phyloP scores from a whole-genome alignment of 2,888 invertebrate species.

The Panopea generosa region DNA sequence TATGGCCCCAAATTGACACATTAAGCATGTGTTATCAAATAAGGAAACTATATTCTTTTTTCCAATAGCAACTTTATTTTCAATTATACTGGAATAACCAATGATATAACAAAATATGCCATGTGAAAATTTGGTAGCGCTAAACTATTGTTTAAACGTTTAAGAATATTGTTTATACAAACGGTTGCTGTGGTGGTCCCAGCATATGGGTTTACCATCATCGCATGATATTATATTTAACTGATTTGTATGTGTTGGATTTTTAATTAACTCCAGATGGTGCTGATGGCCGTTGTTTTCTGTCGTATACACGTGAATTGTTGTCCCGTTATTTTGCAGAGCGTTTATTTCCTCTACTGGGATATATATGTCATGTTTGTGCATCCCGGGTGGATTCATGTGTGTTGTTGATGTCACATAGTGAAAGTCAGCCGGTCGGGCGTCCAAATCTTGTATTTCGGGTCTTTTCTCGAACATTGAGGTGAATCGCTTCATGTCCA shows the following conservation, averaged over 20 bases:
- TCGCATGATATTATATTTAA: slow-evolving; percentile 50
- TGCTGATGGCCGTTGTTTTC: slow-evolving; percentile 67
- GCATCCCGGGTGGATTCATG: slow-evolving; percentile 59
- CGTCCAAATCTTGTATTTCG: slow-evolving; percentile 18
- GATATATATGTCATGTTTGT: slow-evolving; percentile 64
- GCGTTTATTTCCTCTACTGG: slow-evolving; percentile 49
- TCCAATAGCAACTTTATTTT: no score
- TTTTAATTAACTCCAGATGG: slow-evolving; percentile 49
- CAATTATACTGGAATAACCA: no score
- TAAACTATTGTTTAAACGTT: no score
- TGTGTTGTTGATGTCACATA: slow-evolving; percentile 51
- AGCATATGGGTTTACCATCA: slow-evolving; percentile 52
- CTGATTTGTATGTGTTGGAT: slow-evolving; percentile 16
- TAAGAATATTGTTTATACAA: slow-evolving; percentile 3
- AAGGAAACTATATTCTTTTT: no score
- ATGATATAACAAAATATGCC: no score
- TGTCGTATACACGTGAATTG: slow-evolving; percentile 56
- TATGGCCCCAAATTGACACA: no score
- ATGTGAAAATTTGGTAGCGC: no score
- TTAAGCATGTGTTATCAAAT: no score
- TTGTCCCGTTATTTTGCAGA: slow-evolving; percentile 27
- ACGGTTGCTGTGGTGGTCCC: slow-evolving; percentile 56
- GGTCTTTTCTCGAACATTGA: slow-evolving; percentile 52
- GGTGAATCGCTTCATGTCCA: slow-evolving; percentile 52
- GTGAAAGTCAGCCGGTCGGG: slow-evolving; percentile 39